Evolutionary conservation across 2,113 vertebrate species (phyloP).

Genomic region (Paramisgurnus dabryanus): DNA sequence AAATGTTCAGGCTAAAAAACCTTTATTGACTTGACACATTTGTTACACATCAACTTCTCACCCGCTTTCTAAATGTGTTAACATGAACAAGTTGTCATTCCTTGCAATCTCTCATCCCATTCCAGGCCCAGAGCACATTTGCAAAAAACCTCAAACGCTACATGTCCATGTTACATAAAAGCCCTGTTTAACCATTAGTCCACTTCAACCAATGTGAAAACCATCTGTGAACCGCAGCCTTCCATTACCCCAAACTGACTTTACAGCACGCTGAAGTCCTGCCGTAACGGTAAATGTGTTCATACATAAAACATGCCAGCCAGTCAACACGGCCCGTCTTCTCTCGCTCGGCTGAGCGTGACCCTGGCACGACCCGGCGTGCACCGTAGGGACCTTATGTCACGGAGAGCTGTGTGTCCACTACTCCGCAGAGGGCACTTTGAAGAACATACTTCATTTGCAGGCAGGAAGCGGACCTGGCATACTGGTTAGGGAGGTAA

Average conservation of each 20-base stretch:
- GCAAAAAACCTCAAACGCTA: background rate
- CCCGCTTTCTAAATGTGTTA: background rate
- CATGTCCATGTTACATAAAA: background rate
- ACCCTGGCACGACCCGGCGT: constrained; percentile 37
- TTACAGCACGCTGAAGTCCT: constrained; percentile 34
- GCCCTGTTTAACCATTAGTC: constrained; percentile 9
- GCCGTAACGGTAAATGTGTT: constrained; percentile 60
- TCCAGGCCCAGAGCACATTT: background rate
- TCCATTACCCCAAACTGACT: constrained; percentile 58
- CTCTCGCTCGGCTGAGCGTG: constrained; percentile 17
- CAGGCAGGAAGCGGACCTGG: constrained; percentile 34
- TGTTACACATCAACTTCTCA: too few species aligned
- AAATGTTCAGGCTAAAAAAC: too few species aligned
- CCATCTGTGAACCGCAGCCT: constrained; percentile 28
- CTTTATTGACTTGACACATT: too few species aligned
- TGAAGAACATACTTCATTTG: constrained; percentile 39
- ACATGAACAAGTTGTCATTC: background rate
- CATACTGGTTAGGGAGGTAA: constrained; percentile 24
- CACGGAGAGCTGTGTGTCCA: constrained; percentile 33
- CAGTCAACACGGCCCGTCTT: constrained; percentile 13
- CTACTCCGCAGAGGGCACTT: constrained; percentile 25
- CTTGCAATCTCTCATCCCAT: background rate
- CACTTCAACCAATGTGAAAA: constrained; percentile 36
- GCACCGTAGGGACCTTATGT: constrained; percentile 31
- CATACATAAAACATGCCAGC: constrained; percentile 67